Evolutionary conservation across 2,797 vertebrate species (phyloP).

Genomic region (Apodemus agrarius): DNA sequence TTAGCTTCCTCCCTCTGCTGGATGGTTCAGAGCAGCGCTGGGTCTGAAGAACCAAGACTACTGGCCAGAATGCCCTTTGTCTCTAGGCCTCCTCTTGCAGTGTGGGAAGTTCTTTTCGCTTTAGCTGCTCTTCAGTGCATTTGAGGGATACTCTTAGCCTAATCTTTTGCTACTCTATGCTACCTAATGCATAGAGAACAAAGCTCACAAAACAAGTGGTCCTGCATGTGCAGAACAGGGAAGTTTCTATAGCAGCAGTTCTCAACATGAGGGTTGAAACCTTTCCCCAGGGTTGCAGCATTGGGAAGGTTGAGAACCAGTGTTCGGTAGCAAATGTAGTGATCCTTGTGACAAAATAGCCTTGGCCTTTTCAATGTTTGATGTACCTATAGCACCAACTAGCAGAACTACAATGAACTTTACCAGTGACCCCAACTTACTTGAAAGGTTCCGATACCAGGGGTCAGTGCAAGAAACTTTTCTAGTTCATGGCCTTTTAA

Average conservation of each 20-base stretch:
- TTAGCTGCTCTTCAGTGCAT: background rate
- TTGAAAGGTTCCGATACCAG: background rate
- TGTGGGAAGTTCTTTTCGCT: background rate
- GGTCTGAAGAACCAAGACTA: background rate
- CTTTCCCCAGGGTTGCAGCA: background rate
- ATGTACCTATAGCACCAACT: too few relatives aligned
- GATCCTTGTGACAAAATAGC: too few relatives aligned
- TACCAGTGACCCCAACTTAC: background rate
- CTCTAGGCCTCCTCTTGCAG: background rate
- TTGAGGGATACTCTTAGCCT: background rate
- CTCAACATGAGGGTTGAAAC: background rate
- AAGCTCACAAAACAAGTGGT: background rate
- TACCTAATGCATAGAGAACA: background rate
- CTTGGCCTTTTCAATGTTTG: background rate
- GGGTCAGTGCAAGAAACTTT: background rate
- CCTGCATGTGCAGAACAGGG: background rate
- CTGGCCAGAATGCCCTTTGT: background rate
- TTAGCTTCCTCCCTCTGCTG: background rate
- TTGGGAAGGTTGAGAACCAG: background rate
- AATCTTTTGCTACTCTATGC: too few relatives aligned
- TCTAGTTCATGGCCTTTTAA: background rate
- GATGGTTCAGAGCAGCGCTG: background rate
- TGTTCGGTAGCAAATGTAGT: background rate
- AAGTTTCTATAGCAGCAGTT: background rate
- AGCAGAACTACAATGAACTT: background rate